phyloP scores from a whole-genome alignment of 1,140 invertebrate species.

The Cotesia glomerata region DNA sequence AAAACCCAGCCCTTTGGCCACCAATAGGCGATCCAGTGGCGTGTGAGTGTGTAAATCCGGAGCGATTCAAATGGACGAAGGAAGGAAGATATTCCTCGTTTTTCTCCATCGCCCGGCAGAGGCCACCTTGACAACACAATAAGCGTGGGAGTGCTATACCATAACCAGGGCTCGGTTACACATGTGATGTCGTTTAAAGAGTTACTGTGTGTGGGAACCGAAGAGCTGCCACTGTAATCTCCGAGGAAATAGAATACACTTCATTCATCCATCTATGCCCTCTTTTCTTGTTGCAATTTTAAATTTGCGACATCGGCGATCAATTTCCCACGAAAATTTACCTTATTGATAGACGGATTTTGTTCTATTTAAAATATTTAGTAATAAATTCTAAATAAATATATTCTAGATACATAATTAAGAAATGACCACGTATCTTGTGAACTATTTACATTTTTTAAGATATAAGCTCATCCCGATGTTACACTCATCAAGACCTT shows the following conservation, averaged over 20 bases:
- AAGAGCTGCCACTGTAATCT: slow-evolving; percentile 25
- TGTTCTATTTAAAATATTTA: no score
- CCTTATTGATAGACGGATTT: no score
- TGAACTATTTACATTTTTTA: no score
- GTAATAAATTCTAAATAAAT: no score
- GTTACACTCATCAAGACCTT: no score
- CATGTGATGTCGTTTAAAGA: slow-evolving; percentile 44
- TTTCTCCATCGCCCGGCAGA: slow-evolving; percentile 26
- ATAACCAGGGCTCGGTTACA: slow-evolving; percentile 46
- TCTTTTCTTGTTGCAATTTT: background rate
- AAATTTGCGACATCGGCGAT: background rate
- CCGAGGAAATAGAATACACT: slow-evolving; percentile 17
- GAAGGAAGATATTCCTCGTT: slow-evolving; percentile 1
- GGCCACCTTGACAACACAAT: slow-evolving; percentile 48
- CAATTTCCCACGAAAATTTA: background rate
- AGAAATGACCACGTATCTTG: no score
- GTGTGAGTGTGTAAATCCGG: slow-evolving; percentile 1
- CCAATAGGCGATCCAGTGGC: slow-evolving; percentile 44
- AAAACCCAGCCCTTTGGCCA: slow-evolving; percentile 48
- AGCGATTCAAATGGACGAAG: slow-evolving; percentile 7
- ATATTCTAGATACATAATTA: no score
- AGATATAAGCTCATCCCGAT: no score
- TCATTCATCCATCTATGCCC: slow-evolving; percentile 13
- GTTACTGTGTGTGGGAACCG: slow-evolving; percentile 39
- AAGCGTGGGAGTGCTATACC: slow-evolving; percentile 58